Evolutionary conservation across 2,113 vertebrate species (phyloP).

Genomic region (Casuarius casuarius): DNA sequence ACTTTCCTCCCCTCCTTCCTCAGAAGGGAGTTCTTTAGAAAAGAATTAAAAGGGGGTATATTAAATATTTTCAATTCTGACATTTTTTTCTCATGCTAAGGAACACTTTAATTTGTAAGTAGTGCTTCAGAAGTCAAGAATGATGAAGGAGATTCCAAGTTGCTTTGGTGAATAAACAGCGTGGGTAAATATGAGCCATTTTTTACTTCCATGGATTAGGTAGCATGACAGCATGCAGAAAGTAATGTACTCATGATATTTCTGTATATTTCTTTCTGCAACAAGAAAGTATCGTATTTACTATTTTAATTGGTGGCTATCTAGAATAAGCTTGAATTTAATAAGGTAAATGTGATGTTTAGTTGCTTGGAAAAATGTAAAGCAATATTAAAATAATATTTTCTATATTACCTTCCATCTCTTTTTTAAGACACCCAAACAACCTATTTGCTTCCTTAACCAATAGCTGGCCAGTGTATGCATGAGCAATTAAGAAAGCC

Average conservation of each 20-base stretch:
- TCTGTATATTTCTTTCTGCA: background rate
- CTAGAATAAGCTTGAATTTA: background rate
- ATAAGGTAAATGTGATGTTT: background rate
- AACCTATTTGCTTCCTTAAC: background rate
- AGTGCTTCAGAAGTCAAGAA: background rate
- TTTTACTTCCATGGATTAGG: background rate
- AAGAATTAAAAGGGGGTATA: background rate
- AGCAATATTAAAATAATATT: background rate
- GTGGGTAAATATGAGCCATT: background rate
- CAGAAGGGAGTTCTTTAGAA: background rate
- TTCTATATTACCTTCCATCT: background rate
- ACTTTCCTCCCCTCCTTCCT: background rate
- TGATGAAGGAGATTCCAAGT: background rate
- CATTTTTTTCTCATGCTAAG: background rate
- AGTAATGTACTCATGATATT: background rate
- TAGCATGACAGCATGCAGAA: background rate
- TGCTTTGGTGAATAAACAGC: background rate
- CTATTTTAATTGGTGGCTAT: background rate
- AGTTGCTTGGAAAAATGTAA: background rate
- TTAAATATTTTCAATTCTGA: background rate
- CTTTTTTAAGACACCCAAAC: background rate
- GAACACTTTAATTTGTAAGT: background rate
- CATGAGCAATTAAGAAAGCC: background rate
- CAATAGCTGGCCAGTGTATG: background rate
- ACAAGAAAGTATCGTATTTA: background rate